Percentiles rank a stretch among this genome's conserved stretches.
Evolutionary conservation across 2,888 invertebrate genomes (phyloP).

Genomic region (Hydroisotoma schaefferi): DNA sequence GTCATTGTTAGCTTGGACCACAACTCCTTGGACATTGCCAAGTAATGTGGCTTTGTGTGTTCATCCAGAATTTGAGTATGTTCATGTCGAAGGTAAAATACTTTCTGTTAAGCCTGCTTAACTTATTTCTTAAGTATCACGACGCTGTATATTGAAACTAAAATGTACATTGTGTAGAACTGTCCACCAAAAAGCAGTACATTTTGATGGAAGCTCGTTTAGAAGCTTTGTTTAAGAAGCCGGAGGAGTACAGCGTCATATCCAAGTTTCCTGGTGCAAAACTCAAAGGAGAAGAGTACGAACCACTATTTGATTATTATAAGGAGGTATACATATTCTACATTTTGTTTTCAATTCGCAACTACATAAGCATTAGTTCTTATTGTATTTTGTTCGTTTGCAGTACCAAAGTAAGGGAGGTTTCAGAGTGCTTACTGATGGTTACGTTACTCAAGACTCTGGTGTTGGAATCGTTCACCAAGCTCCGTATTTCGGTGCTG

Average conservation of each 20-base stretch:
- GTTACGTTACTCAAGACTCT: constrained; percentile 91
- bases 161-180: constrained; percentile 51
- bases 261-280: constrained; percentile 75
- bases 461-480: constrained; percentile 98
- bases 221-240: constrained; percentile 71
- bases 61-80: constrained; percentile 79
- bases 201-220: constrained; percentile 82
- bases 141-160: constrained; percentile 1
- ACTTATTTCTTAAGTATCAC: background rate
- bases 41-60: constrained; percentile 94
- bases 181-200: constrained; percentile 65
- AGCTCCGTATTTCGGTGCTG: constrained; percentile 98
- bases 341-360: background rate
- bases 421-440: constrained; percentile 79
- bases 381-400: constrained; percentile 7
- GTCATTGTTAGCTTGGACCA: constrained; percentile 90
- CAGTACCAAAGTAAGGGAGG: constrained; percentile 59
- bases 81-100: constrained; percentile 63
- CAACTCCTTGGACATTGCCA: constrained; percentile 99
- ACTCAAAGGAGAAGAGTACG: constrained; percentile 74
- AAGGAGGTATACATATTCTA: constrained; percentile 54
- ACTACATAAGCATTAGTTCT: background rate
- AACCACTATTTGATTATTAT: constrained; percentile 89
- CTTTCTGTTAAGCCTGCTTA: background rate
- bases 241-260: constrained; percentile 72